Evolutionary conservation across 1,140 invertebrate genomes (phyloP), one percentile per base, ranked within the genome.

Genomic region (Berghia stephanieae): DNA sequence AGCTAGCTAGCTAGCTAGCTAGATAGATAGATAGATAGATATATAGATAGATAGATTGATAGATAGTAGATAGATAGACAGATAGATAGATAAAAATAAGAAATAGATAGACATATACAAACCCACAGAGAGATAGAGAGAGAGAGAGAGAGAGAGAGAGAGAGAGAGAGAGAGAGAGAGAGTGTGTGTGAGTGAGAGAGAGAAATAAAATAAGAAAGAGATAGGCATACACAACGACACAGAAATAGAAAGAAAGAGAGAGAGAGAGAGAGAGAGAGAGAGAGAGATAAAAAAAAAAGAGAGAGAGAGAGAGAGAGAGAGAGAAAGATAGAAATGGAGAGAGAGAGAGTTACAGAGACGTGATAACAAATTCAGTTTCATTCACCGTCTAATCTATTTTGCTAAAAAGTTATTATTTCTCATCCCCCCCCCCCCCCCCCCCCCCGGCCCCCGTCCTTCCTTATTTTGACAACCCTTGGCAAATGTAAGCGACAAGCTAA

Each of bases 1-100:
- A 67, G 8, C 8, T 36, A 10, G 57, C 16, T 60, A 60, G 57
- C 16, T 60, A 60, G 57, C 16, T 10, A 60, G 10, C 16, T 60
- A 60, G 10, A 60, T 60, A 60, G 24, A 60, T 60, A 60, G 57
- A 60, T 60, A 27, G 57, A 60, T 10, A 60, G 57, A 60, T 27
- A 60, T 10, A 60, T 60, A 60, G 57, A 60, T 10, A 60, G 57
- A 60, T 13, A 16, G 21, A 21, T 8, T 4, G 46, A 40, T 6
- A 60, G 27, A 60, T 6, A 75, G 72, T 16, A 34, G 69, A 71
- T 24, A n/a, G 43, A 34, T 27, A 52, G 69, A 71, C 40, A 52
- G 43, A 10, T 27, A 46, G 69, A 46, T 16, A 34, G 38, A 43
- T 24, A 46, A 44, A 34, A 44, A 24, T n/a, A 31, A 27, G 69